These are phyloP conservation scores for Amphilophus citrinellus DNA, from an alignment of 2,113 vertebrate species.

Conservation along the genomic window DNA sequence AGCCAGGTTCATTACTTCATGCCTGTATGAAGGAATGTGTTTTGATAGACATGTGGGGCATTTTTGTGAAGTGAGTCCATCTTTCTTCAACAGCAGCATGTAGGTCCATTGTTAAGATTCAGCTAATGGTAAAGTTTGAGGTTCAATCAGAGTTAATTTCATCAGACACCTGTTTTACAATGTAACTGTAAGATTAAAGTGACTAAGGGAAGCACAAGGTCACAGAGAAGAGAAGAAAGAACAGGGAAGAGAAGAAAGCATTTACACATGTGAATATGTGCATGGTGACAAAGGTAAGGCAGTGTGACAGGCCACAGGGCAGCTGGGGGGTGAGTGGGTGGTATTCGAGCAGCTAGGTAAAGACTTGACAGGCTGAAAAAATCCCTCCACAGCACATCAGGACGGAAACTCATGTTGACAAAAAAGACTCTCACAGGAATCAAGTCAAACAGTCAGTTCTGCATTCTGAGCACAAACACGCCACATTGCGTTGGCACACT, in stretches of 20 bases:
- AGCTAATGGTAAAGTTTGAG: neutral
- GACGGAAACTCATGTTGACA: constrained; percentile 78
- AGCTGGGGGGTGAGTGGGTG: neutral
- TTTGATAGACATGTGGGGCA: too few species aligned
- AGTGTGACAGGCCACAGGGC: constrained; percentile 66
- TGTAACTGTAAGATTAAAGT: neutral
- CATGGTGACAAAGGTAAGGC: constrained; percentile 41
- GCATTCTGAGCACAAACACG: constrained; percentile 52
- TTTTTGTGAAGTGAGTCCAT: neutral
- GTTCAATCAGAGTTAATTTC: neutral
- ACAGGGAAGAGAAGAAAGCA: neutral
- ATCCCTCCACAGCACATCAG: constrained; percentile 46
- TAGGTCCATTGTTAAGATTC: neutral
- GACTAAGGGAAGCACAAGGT: too few species aligned
- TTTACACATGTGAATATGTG: neutral
- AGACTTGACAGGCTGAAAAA: constrained; percentile 65
- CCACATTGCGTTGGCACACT: constrained; percentile 49
- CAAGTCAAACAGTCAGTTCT: constrained; percentile 68
- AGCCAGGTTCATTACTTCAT: too few species aligned
- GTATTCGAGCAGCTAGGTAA: constrained; percentile 58
- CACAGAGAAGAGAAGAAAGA: neutral
- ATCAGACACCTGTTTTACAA: neutral
- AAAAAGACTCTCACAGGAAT: constrained; percentile 78
- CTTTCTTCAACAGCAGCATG: neutral
- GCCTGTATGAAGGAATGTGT: too few species aligned